phyloP scores from a whole-genome alignment of 2,888 invertebrate genomes.

The Clivina fossor region DNA sequence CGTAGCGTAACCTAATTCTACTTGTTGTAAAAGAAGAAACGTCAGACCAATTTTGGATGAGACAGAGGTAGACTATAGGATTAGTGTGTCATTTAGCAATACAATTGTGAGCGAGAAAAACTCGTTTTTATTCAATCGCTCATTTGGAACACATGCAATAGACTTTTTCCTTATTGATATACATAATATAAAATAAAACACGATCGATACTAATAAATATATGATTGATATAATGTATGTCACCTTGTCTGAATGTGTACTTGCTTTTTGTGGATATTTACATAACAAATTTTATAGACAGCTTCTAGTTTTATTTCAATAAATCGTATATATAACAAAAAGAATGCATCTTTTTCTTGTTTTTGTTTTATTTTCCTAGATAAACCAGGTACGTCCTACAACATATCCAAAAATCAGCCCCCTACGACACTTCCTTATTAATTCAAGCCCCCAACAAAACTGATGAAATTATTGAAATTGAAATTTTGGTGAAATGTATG shows the following conservation, averaged over 20 bases:
- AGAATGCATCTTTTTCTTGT: not conserved
- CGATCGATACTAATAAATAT: slow-evolving; percentile 32
- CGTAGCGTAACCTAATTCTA: slow-evolving; percentile 30
- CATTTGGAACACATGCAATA: slow-evolving; percentile 27
- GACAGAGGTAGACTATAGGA: slow-evolving; percentile 19
- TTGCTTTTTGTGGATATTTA: slow-evolving; percentile 34
- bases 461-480: too few species aligned
- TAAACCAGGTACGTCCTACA: too few species aligned
- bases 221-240: slow-evolving; percentile 32
- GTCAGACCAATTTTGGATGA: slow-evolving; percentile 25
- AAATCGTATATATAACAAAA: slow-evolving; percentile 32
- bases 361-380: too few species aligned
- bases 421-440: too few species aligned
- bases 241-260: slow-evolving; percentile 33
- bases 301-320: slow-evolving; percentile 34
- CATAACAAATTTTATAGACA: slow-evolving; percentile 34
- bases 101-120: slow-evolving; percentile 2
- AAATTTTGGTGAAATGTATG: too few species aligned
- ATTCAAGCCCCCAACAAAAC: too few species aligned
- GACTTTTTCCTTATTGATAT: slow-evolving; percentile 27
- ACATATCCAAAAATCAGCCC: too few species aligned
- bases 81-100: slow-evolving; percentile 29
- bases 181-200: slow-evolving; percentile 18
- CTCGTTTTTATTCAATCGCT: not conserved
- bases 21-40: slow-evolving; percentile 20